Base-by-base conservation (phyloP, 2,113 vertebrate genomes). In the Carassius carassius region DNA sequence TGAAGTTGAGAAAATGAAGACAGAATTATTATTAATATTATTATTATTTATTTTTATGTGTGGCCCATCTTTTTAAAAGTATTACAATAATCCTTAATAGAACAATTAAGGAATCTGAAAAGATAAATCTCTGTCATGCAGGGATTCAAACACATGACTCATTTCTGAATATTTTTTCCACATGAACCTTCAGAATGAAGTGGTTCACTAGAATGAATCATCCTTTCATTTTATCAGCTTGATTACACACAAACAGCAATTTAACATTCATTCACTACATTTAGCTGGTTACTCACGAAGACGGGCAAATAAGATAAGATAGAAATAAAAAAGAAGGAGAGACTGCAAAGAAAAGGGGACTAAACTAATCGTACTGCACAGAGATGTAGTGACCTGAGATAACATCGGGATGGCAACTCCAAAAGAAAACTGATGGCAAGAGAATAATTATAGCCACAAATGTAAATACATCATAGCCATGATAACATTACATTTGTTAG, bases 381-480 rank as follows among this genome's bases (percentile, higher is more conserved):
- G 25, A 85, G 76, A 21, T 75, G 32, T 84, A 63, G 84, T 89
- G 88, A 95, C 93, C 94, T 94, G 92, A 92, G 73, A 87, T 89
- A 90, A 90, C 88, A 47, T 93, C 92, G 84, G 90, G 87, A 29
- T 92, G 92, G 87, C 93, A 95, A 85, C 84, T 94, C 92, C 92
- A 93, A 86, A 94, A 94, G 92, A 92, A 91, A 90, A 91, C 94
- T 94, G 76, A 87, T 93, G 83, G 92, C 87, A 91, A 84, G 87
- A 83, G 90, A 83, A 90, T 80, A 91, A 37, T 84, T 86, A 83
- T 67, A 78, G 86, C 37, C 19, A 78, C 82, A 85, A 80, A 86
- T 82, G 67, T 70, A 84, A 84, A 85, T 65, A 84, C 84, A 74
- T 86, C 86, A 81, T 47, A 90, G 83, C 78, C 67, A 81, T 41